phyloP scores from a whole-genome alignment of 2,113 vertebrate genomes.

The Cyprinodon variegatus region DNA sequence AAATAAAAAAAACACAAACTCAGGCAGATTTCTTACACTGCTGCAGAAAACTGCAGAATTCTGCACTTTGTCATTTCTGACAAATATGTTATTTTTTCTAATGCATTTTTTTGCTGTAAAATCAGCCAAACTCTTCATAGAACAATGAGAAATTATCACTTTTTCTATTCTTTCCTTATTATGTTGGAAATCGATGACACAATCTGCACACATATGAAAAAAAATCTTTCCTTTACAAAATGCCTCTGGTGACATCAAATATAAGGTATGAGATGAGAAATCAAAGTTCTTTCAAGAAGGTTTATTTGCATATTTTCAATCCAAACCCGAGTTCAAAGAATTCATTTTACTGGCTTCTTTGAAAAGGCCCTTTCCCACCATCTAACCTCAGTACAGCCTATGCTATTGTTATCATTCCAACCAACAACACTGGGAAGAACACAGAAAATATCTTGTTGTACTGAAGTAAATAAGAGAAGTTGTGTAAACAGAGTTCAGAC shows the following conservation, averaged over 20 bases:
- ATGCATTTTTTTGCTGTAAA: background rate
- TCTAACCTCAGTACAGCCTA: background rate
- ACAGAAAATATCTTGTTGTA: background rate
- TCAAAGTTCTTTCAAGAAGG: too few relatives aligned
- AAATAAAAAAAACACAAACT: background rate
- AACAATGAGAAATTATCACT: too few relatives aligned
- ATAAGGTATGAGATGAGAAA: too few relatives aligned
- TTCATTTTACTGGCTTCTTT: background rate
- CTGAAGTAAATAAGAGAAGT: background rate
- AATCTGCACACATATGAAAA: too few relatives aligned
- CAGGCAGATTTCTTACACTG: background rate
- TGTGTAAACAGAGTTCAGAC: background rate
- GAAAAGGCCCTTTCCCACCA: background rate
- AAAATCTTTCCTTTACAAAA: too few relatives aligned
- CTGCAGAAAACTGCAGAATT: slow-evolving; percentile 7
- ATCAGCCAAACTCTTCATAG: background rate
- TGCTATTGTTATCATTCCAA: background rate
- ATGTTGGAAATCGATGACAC: too few relatives aligned
- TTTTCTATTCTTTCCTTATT: too few relatives aligned
- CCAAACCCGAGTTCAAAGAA: background rate
- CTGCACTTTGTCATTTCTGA: slow-evolving; percentile 4
- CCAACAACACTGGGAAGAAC: background rate
- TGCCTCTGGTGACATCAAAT: too few relatives aligned
- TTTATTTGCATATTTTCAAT: too few relatives aligned
- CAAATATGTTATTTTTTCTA: too few relatives aligned